These are phyloP conservation scores for Tethya wilhelma DNA, from an alignment of 37 sponge, comb jelly and placozoan species.

Conservation along the genomic window DNA sequence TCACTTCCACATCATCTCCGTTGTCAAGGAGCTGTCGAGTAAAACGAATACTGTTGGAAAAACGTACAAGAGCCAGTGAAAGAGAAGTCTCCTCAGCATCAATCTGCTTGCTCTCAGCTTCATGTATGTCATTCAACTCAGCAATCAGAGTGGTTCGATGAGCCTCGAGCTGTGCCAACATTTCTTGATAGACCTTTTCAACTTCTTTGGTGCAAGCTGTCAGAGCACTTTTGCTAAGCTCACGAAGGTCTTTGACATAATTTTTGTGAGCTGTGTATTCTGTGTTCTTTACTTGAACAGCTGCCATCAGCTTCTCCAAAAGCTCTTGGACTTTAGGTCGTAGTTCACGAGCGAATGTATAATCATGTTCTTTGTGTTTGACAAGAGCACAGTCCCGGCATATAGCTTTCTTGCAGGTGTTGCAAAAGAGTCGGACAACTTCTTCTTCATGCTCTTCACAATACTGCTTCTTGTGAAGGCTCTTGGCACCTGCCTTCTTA, in stretches of 20 bases:
- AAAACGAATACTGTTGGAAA: neutral
- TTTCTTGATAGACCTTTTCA: neutral
- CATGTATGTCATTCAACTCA: neutral
- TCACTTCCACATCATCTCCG: conserved; percentile 1
- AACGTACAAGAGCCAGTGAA: neutral
- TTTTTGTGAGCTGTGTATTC: neutral
- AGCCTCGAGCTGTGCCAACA: neutral
- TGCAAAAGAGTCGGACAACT: conserved; percentile 17
- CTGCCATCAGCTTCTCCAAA: neutral
- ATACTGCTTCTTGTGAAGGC: conserved; percentile 4
- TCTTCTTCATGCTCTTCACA: conserved; percentile 31
- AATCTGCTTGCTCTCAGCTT: neutral
- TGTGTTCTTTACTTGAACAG: neutral
- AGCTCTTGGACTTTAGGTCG: neutral
- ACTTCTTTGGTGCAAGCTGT: neutral
- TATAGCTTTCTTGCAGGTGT: conserved; percentile 21
- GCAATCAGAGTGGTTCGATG: neutral
- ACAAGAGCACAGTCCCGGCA: conserved; percentile 33
- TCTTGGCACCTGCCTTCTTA: conserved; percentile 1
- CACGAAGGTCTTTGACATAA: neutral
- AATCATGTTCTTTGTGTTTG: conserved; percentile 7
- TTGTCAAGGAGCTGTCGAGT: neutral
- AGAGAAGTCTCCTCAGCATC: neutral
- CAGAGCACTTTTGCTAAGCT: neutral
- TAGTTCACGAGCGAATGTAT: neutral